A percentile compares a stretch with the other conserved stretches of the same genome.
Evolutionary conservation across 2,797 vertebrate genomes (phyloP).

Genomic region (Hypotaenidia philippensis): DNA sequence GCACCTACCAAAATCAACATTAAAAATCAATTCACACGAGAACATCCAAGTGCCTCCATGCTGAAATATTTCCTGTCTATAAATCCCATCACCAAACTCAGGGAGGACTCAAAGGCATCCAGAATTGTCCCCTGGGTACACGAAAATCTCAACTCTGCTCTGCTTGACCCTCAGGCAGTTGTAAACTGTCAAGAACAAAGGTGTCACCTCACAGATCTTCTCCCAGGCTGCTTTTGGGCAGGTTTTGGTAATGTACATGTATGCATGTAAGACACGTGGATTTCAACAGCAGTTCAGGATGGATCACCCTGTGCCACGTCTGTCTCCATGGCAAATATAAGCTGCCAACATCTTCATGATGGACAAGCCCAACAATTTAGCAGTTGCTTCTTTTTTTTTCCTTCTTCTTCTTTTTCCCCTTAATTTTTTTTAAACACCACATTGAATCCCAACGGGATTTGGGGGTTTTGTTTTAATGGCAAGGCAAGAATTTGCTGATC

Average conservation of each 20-base stretch:
- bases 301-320: fast-evolving
- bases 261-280: fast-evolving
- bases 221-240: not conserved
- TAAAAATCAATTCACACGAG: not conserved
- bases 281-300: not conserved
- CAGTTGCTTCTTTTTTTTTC: not conserved
- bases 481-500: slow-evolving; percentile 70
- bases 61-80: fast-evolving
- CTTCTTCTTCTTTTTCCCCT: not conserved
- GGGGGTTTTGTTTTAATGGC: slow-evolving; percentile 80
- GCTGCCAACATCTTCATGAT: not conserved
- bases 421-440: not conserved
- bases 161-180: fast-evolving
- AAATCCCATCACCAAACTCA: not conserved
- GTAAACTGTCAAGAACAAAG: not conserved
- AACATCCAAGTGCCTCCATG: fast-evolving
- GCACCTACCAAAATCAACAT: not conserved
- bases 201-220: not conserved
- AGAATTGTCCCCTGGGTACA: fast-evolving
- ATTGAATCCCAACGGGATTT: slow-evolving; percentile 29
- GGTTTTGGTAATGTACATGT: fast-evolving
- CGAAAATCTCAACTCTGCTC: not conserved
- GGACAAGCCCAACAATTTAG: slow-evolving; percentile 8
- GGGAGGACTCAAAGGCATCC: not conserved
- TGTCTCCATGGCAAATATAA: not conserved